These are phyloP conservation scores for Pyxicephalus adspersus DNA, from an alignment of 2,113 vertebrate genomes.

Conservation along the genomic window DNA sequence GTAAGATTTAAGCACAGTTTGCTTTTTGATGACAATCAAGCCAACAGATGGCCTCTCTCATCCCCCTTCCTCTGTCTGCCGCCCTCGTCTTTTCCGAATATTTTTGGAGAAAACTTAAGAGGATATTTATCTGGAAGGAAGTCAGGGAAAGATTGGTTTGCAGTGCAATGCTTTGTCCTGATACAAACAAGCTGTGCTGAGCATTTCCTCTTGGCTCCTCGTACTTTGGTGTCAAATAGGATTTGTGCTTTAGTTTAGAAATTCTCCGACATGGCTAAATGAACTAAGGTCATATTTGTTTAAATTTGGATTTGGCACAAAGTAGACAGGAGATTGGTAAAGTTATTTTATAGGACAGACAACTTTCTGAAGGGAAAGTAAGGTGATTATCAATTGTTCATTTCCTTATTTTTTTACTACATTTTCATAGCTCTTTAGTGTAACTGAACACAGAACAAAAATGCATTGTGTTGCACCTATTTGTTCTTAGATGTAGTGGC, in stretches of 20 bases:
- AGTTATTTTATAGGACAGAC: not conserved
- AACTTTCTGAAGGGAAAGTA: not conserved
- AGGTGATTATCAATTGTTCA: too few relatives aligned
- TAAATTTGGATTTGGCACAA: constrained; percentile 1
- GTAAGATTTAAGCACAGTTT: not conserved
- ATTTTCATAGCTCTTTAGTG: too few relatives aligned
- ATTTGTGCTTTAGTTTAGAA: constrained; percentile 22
- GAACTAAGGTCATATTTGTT: constrained; percentile 2
- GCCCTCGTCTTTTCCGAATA: constrained; percentile 11
- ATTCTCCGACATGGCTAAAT: constrained; percentile 14
- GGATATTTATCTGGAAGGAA: constrained; percentile 28
- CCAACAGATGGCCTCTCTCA: constrained; percentile 35
- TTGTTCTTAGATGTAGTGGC: too few relatives aligned
- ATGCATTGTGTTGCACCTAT: too few relatives aligned
- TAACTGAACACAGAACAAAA: too few relatives aligned
- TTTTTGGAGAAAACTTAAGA: constrained; percentile 12
- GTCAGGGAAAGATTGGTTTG: constrained; percentile 13
- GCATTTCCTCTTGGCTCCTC: constrained; percentile 22
- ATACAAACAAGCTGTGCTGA: constrained; percentile 15
- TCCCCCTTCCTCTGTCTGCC: not conserved
- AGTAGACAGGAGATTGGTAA: not conserved
- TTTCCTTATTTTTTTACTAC: too few relatives aligned
- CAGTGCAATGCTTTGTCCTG: constrained; percentile 5
- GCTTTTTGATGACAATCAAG: constrained; percentile 11
- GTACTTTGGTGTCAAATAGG: not conserved